Evolutionary conservation across 2,113 vertebrate species (phyloP), one percentile per base, ranked within the genome.

Genomic region (Girardinichthys multiradiatus): DNA sequence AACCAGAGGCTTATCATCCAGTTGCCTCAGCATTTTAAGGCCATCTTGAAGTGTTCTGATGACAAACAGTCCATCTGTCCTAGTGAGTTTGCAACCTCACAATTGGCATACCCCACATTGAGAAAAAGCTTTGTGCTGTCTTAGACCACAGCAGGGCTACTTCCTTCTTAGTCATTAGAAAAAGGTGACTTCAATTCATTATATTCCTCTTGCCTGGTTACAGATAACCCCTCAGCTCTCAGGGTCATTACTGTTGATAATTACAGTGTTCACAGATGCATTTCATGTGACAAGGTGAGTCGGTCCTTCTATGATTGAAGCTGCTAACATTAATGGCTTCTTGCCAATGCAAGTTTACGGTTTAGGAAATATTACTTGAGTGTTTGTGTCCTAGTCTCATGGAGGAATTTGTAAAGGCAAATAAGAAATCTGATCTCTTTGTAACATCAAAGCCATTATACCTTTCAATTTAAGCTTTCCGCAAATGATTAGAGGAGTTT

Each of bases 171-270:
- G 30, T 51, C 17, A n/a, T 33, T 39, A 27, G 19, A 59, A 24
- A 17, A 64, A 66, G 35, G 31, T 37, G 35, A 11, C 48, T 77
- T 60, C 42, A 24, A 37, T 71, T 65, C 21, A 60, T 71, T 71
- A 29, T 54, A 51, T 29, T 58, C 29, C n/a, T 70, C 57, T 59
- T 71, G 62, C 14, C 29, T 26, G 33, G 68, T 35, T 65, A 65
- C 57, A 1, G 17, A 51, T 66, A 28, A 61, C 59, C 31, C 7
- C 60, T 68, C 24, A 69, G 39, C 33, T 70, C 68, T 70, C 26
- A 30, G 54, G 29, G 30, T 76, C 71, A 78, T 79, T 77, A 76
- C 60, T 67, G 33, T 39, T 66, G 72, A 83, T 76, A 79, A 83
- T 79, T 33, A 35, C 80, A 57, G 30, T 35, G 35, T 31, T 77